Evolutionary conservation across 2,888 invertebrate genomes (phyloP).

Genomic region (Catonia carolina): DNA sequence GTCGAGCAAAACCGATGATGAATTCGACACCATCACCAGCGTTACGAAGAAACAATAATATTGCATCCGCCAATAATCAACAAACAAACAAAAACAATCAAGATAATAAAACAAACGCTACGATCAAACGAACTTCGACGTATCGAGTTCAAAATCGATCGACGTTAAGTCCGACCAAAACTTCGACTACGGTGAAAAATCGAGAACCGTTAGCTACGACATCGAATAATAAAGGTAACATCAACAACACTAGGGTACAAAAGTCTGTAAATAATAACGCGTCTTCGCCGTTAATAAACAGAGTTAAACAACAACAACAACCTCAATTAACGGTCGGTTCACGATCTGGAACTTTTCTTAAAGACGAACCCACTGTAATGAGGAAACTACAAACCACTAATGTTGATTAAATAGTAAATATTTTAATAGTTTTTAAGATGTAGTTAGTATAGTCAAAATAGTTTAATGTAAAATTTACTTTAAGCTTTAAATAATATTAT

Average conservation of each 20-base stretch:
- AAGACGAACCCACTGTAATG: conserved; percentile 61
- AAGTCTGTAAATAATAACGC: conserved; percentile 24
- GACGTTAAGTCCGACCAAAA: conserved; percentile 21
- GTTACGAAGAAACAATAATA: conserved; percentile 42
- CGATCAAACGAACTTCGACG: conserved; percentile 25
- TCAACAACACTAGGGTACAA: conserved; percentile 24
- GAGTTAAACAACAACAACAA: conserved; percentile 24
- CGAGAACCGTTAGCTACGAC: conserved; percentile 16
- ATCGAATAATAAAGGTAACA: conserved; percentile 27
- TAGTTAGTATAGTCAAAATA: too few relatives aligned
- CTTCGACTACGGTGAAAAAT: conserved; percentile 20
- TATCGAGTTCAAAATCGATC: conserved; percentile 28
- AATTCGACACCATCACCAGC: conserved; percentile 40
- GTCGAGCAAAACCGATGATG: conserved; percentile 8
- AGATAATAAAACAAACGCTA: conserved; percentile 15
- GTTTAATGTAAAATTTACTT: too few relatives aligned
- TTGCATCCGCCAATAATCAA: neutral
- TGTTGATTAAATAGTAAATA: too few relatives aligned
- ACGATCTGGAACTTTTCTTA: conserved; percentile 66
- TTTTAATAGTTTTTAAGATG: too few relatives aligned
- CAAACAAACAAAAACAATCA: conserved; percentile 13
- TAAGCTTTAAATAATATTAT: too few relatives aligned
- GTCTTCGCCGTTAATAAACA: conserved; percentile 12
- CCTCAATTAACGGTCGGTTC: conserved; percentile 44
- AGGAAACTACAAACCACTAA: too few relatives aligned